Conservation (phyloP, 2,797 vertebrate species). For the Parotocinclus haroldoi region DNA sequence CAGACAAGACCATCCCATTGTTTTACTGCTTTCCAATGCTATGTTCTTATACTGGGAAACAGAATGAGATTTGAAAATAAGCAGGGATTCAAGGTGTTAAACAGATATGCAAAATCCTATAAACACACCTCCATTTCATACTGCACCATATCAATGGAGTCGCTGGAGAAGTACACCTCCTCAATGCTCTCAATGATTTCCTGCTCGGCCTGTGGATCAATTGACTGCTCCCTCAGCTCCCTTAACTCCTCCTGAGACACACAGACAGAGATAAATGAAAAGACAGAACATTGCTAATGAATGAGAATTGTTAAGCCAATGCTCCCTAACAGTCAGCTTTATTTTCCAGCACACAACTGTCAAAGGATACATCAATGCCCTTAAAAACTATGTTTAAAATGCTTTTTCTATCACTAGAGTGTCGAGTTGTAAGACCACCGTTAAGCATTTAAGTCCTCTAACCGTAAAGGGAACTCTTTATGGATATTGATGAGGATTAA, state of each 20-base stretch:
- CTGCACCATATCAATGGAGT: slow-evolving; percentile 94
- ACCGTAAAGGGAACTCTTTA: slow-evolving; percentile 35
- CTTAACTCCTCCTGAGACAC: slow-evolving; percentile 85
- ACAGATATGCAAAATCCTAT: neutral
- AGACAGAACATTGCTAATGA: neutral
- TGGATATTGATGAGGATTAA: slow-evolving; percentile 52
- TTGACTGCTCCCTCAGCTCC: slow-evolving; percentile 87
- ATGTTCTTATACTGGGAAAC: neutral
- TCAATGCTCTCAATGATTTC: slow-evolving; percentile 96
- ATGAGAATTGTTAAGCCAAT: slow-evolving; percentile 6
- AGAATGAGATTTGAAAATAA: too few relatives aligned
- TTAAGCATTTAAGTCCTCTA: slow-evolving; percentile 54
- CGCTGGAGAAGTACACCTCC: slow-evolving; percentile 91
- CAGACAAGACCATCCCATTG: too few relatives aligned
- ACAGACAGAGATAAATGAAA: neutral
- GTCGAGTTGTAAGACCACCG: slow-evolving; percentile 42
- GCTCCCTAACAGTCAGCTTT: neutral
- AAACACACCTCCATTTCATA: slow-evolving; percentile 88
- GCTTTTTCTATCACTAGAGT: slow-evolving; percentile 56
- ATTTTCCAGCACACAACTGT: slow-evolving; percentile 13
- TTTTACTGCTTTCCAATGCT: neutral
- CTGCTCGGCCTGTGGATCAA: slow-evolving; percentile 91
- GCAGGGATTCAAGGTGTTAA: neutral
- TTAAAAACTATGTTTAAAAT: slow-evolving; percentile 26
- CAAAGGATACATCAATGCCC: slow-evolving; percentile 3